A percentile compares a stretch with the other conserved stretches of the same genome.
These are phyloP conservation scores for Epizoanthus rinbou DNA, from an alignment of 92 coral and sea anemone genomes.

Conservation along the genomic window DNA sequence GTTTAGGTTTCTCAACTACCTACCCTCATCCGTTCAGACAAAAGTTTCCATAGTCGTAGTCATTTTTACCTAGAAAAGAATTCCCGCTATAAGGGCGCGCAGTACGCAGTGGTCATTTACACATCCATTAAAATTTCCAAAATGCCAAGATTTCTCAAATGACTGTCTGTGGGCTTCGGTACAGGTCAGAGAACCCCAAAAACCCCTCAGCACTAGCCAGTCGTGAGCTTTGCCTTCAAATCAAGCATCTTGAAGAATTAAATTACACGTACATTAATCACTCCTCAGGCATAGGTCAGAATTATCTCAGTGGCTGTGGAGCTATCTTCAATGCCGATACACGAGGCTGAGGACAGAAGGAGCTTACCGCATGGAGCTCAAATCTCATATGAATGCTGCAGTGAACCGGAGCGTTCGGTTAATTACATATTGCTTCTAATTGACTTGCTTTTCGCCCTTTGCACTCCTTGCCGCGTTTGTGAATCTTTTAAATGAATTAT, in stretches of 20 bases:
- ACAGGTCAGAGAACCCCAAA: background rate
- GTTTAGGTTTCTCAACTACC: background rate
- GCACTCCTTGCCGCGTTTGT: background rate
- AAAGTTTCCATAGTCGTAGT: background rate
- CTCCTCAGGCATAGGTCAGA: too few relatives aligned
- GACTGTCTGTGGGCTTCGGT: too few relatives aligned
- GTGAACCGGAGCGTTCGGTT: background rate
- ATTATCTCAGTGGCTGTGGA: too few relatives aligned
- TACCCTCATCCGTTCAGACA: slow-evolving; percentile 7
- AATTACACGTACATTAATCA: too few relatives aligned
- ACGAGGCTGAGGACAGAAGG: background rate
- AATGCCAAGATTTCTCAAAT: slow-evolving; percentile 14
- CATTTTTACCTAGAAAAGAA: background rate
- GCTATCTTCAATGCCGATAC: too few relatives aligned
- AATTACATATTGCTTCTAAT: background rate
- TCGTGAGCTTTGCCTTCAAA: background rate
- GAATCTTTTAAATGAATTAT: background rate
- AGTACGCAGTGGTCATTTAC: slow-evolving; percentile 21
- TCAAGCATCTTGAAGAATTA: background rate
- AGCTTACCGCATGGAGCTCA: slow-evolving; percentile 1
- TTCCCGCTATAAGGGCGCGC: background rate
- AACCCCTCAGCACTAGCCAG: background rate
- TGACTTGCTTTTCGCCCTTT: background rate
- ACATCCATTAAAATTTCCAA: slow-evolving; percentile 36
- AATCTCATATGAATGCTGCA: background rate